Base-by-base conservation (phyloP, 2,888 invertebrate species). In the Cheilosia variabilis region DNA sequence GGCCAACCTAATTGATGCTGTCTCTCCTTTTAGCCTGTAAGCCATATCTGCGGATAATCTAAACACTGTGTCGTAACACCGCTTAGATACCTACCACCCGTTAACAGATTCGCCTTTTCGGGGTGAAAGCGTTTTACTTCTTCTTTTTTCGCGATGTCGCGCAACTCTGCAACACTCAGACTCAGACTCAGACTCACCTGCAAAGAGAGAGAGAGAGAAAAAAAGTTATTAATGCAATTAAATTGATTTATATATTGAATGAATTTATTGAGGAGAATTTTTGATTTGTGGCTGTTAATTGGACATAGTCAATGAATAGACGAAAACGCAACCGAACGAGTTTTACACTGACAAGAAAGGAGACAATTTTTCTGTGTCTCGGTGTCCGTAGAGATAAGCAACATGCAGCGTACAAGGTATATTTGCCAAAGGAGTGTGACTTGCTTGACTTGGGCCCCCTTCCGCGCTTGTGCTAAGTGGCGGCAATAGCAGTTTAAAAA, bases 281-380 rank as follows among this genome's bases (percentile, higher is more conserved):
- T 75, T 84, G 84, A 84, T 84, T 86, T 86, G 86, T 81, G 66
- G 57, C 76, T 77, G 77, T 86, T 86, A 86, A 86, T 86, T 86
- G 81, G 81, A 81, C 68, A 63, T 55, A 66, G 63, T 65, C 69
- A 71, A 60, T 69, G 79, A 53, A 78, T 82, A 43, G 17, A 10
- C 41, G 4, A 47, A 50, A 50, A 37, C 37, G 13, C 37, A 37
- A 22, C 34, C 53, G 76, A 81, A 83, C 78, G 50, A 66, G 78
- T 68, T 82, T 72, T 52, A 34, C 41, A 3, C n/a, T 27, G 27
- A 27, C 45, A 55, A 34, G 63, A 63, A 76, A 63, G 53, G 66
- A 73, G 73, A 79, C 73, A 79, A 22, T 60, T 52, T 73, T 78
- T 34, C 9, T 72, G 41, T 72, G 66, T 15, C 58, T 47, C 60